Percentiles rank a stretch among this genome's conserved stretches.
Conservation (phyloP, 2,797 vertebrate genomes). For the Xyrichtys novacula region DNA sequence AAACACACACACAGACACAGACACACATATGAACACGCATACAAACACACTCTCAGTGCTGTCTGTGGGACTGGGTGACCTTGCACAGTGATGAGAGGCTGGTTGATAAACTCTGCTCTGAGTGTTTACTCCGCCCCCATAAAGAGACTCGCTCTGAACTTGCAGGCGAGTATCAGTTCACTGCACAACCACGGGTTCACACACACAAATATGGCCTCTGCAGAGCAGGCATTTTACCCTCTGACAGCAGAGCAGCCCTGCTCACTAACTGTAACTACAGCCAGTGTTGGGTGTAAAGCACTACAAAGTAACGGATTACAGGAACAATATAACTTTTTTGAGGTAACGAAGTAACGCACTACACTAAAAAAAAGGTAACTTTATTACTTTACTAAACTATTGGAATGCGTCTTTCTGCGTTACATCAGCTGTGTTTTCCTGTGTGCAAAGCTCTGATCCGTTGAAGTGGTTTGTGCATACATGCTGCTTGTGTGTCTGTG, state of each 20-base stretch:
- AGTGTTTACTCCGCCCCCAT: conserved; percentile 51
- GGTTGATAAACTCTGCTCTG: conserved; percentile 65
- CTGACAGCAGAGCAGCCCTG: conserved; percentile 39
- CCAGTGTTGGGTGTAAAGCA: too few relatives aligned
- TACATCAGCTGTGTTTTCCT: too few relatives aligned
- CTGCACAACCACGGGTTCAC: conserved; percentile 23
- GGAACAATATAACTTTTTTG: too few relatives aligned
- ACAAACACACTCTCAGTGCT: conserved; percentile 10
- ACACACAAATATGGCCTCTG: conserved; percentile 35
- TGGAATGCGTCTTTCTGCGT: too few relatives aligned
- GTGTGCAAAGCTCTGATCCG: too few relatives aligned
- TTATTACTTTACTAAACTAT: too few relatives aligned
- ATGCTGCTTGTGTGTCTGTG: too few relatives aligned
- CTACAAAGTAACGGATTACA: too few relatives aligned
- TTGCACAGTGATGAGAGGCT: conserved; percentile 66
- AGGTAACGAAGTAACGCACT: too few relatives aligned
- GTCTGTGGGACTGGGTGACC: conserved; percentile 63
- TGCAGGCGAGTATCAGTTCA: conserved; percentile 12
- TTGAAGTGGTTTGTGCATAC: too few relatives aligned
- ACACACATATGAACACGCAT: conserved; percentile 10
- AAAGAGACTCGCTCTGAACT: conserved; percentile 42
- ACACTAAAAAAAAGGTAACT: too few relatives aligned
- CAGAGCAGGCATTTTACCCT: conserved; percentile 50
- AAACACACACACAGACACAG: conserved; percentile 33
- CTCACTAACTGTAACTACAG: too few relatives aligned